A percentile compares a stretch with the other conserved stretches of the same genome.
Evolutionary conservation across 1,140 invertebrate species (phyloP).

Genomic region (Cecropterus lyciades): DNA sequence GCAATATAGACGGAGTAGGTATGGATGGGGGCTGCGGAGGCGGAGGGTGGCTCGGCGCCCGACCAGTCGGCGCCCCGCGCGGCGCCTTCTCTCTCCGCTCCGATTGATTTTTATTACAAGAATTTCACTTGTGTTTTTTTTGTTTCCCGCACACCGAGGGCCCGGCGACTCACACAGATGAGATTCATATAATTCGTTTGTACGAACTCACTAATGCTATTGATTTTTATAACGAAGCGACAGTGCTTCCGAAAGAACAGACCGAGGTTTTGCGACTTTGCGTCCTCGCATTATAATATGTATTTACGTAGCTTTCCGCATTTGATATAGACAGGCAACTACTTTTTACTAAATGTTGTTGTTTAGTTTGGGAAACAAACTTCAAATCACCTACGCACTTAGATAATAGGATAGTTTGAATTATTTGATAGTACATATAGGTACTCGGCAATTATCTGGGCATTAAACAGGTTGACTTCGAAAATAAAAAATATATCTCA

Average conservation of each 20-base stretch:
- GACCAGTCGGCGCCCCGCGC: slow-evolving; percentile 72
- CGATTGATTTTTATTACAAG: slow-evolving; percentile 86
- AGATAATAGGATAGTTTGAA: too few species aligned
- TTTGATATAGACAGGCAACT: not conserved
- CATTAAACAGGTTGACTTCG: too few species aligned
- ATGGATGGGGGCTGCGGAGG: slow-evolving; percentile 52
- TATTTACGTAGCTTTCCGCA: not conserved
- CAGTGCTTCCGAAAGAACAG: slow-evolving; percentile 29
- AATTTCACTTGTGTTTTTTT: slow-evolving; percentile 81
- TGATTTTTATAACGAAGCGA: slow-evolving; percentile 79
- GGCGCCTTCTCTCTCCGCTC: slow-evolving; percentile 78
- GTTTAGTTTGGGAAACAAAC: too few species aligned
- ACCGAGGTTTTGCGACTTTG: not conserved
- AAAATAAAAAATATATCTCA: too few species aligned
- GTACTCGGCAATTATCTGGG: too few species aligned
- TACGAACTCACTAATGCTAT: slow-evolving; percentile 81
- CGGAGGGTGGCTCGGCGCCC: slow-evolving; percentile 49
- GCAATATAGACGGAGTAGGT: slow-evolving; percentile 61
- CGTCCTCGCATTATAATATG: not conserved
- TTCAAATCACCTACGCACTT: too few species aligned
- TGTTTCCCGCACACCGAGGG: slow-evolving; percentile 76
- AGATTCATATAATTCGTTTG: slow-evolving; percentile 81
- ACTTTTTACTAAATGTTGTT: not conserved
- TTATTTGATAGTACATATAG: too few species aligned
- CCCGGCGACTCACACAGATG: slow-evolving; percentile 68